These are phyloP conservation scores for Echeneis naucrates DNA, from an alignment of 2,797 vertebrate genomes.

Conservation along the genomic window DNA sequence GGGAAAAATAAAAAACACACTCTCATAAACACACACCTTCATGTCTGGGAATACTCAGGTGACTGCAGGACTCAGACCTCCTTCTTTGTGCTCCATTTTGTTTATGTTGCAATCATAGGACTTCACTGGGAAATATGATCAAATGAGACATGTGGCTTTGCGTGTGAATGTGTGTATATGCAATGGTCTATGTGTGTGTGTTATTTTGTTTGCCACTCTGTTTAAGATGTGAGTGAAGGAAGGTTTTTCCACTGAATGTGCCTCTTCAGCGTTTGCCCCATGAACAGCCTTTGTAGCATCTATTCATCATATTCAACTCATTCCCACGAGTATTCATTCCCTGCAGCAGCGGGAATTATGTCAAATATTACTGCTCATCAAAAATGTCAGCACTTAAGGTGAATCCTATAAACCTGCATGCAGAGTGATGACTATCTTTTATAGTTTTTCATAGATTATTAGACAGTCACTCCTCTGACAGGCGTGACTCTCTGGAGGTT, in stretches of 20 bases:
- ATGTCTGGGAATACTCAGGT: conserved; percentile 65
- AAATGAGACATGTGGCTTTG: conserved; percentile 45
- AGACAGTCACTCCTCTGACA: too few species aligned
- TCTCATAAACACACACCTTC: conserved; percentile 37
- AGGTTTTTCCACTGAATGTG: conserved; percentile 31
- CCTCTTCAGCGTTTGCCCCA: conserved; percentile 46
- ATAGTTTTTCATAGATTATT: too few species aligned
- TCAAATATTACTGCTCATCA: neutral
- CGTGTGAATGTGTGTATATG: conserved; percentile 29
- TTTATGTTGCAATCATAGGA: conserved; percentile 65
- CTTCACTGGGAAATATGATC: conserved; percentile 50
- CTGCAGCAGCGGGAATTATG: neutral
- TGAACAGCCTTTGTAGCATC: conserved; percentile 33
- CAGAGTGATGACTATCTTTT: too few species aligned
- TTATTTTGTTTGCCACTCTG: conserved; percentile 25
- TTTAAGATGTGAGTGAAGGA: conserved; percentile 56
- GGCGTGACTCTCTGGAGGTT: too few species aligned
- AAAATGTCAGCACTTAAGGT: neutral
- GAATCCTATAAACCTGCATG: too few species aligned
- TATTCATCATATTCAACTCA: conserved; percentile 3
- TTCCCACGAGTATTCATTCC: conserved; percentile 16
- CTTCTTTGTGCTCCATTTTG: conserved; percentile 38
- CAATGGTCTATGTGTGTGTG: conserved; percentile 25
- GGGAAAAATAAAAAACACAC: conserved; percentile 20
- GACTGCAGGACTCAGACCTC: conserved; percentile 51